phyloP scores from a whole-genome alignment of 2,113 vertebrate species.

The Panthera leo region DNA sequence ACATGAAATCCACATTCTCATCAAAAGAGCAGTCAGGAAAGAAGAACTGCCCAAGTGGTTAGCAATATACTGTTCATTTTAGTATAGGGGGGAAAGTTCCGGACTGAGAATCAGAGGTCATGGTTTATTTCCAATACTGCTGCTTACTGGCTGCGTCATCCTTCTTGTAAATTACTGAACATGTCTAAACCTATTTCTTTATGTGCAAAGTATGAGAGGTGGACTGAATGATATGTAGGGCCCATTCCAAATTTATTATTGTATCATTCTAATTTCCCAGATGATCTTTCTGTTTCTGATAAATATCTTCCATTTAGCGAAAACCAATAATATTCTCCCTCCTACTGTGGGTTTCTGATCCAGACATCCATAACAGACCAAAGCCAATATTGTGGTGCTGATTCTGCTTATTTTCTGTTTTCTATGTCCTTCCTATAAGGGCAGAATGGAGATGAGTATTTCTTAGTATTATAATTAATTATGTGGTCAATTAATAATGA shows the following conservation, averaged over 20 bases:
- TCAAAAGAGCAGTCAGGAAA: background rate
- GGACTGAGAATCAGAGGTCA: background rate
- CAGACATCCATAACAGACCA: background rate
- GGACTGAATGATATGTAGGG: background rate
- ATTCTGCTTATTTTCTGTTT: background rate
- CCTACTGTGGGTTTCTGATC: constrained; percentile 41
- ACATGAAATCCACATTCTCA: background rate
- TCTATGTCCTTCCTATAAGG: background rate
- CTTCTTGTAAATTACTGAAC: background rate
- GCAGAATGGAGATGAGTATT: background rate
- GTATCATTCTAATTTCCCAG: constrained; percentile 31
- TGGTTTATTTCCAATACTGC: background rate
- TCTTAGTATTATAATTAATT: background rate
- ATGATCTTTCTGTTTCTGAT: constrained; percentile 71
- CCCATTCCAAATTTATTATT: background rate
- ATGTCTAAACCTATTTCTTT: background rate
- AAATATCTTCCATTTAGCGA: constrained; percentile 51
- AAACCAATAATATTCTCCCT: background rate
- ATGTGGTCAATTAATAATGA: background rate
- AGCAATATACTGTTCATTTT: background rate
- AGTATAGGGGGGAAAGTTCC: background rate
- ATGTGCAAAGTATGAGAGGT: background rate
- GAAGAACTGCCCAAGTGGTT: background rate
- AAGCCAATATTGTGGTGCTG: background rate
- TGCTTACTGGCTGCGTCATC: background rate